Percentiles rank a stretch among this genome's conserved stretches.
Conservation (phyloP, 2,888 invertebrate genomes). For the Drosophila stalkeri region DNA sequence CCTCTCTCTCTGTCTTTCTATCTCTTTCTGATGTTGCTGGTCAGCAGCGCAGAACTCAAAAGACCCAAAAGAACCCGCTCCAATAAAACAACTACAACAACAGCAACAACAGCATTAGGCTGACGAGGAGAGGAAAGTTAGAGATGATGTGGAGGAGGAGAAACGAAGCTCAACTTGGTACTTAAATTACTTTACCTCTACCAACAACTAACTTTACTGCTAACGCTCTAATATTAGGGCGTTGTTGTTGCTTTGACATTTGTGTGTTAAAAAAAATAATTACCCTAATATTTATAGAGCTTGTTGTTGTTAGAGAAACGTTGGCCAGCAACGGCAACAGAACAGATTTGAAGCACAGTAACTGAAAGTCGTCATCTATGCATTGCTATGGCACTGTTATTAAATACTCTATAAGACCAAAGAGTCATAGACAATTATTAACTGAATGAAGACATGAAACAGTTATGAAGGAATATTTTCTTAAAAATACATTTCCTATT, state of each 20-base stretch:
- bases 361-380: slow-evolving; percentile 5
- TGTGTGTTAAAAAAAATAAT: slow-evolving; percentile 74
- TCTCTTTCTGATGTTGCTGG: slow-evolving; percentile 35
- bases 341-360: slow-evolving; percentile 19
- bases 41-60: slow-evolving; percentile 69
- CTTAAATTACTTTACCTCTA: slow-evolving; percentile 63
- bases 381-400: background rate
- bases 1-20: slow-evolving; percentile 15
- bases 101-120: slow-evolving; percentile 27
- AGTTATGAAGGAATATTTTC: background rate
- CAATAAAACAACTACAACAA: slow-evolving; percentile 29
- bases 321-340: slow-evolving; percentile 22
- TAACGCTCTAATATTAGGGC: slow-evolving; percentile 49
- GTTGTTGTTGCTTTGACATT: slow-evolving; percentile 64
- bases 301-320: slow-evolving; percentile 21
- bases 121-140: slow-evolving; percentile 2
- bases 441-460: background rate
- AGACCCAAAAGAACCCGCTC: slow-evolving; percentile 31
- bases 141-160: slow-evolving; percentile 13
- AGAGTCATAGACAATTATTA: background rate
- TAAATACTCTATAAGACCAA: background rate
- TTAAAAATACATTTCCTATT: background rate
- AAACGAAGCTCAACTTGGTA: slow-evolving; percentile 38
- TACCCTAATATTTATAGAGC: slow-evolving; percentile 63
- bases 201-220: slow-evolving; percentile 42